Evolutionary conservation across 2,113 vertebrate species (phyloP), one percentile per base, ranked within the genome.

Genomic region (Otus sunia): DNA sequence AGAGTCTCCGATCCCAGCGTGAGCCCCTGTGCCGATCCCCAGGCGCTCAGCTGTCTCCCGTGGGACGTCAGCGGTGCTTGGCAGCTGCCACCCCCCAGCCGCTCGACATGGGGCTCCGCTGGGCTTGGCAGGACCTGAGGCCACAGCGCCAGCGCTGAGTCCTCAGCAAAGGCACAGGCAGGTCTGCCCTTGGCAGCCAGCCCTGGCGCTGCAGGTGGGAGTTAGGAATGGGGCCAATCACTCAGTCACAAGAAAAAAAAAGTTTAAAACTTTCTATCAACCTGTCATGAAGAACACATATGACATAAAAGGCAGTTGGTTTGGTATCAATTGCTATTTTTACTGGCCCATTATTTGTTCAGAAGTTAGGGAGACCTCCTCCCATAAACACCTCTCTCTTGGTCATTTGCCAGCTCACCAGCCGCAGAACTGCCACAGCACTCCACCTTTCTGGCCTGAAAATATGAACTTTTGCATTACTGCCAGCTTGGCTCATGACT

Each of bases 111-210:
- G 45, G 39, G 63, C 47, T 37, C 15, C 30, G 69, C 56, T 0
- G 2, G 68, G 53, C 63, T 50, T 2, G 1, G 17, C 1, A 1
- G 34, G 58, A 72, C 19, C 76, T 2, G 6, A 32, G 30, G 32
- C 59, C 59, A 2, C 1, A 8, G 56, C 8, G 3, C 27, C 0
- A 6, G 37, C 4, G 1, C 53, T 10, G 58, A 50, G 60, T 59
- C 43, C 23, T 34, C 41, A 10, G 68, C 68, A 47, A 12, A 8
- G 16, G 43, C 11, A 52, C 45, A 6, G 50, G 7, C 36, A 55
- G 52, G 9, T 15, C 60, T 3, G 4, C 56, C 49, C 60, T 45
- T 1, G 1, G 45, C 50, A 83, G 75, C 52, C 62, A 66, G 41
- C 26, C 47, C 68, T 6, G 62, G 66, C 1, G 2, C 56, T 67